These are phyloP conservation scores for Cantharis nigra DNA, from an alignment of 2,888 invertebrate species.

Conservation along the genomic window DNA sequence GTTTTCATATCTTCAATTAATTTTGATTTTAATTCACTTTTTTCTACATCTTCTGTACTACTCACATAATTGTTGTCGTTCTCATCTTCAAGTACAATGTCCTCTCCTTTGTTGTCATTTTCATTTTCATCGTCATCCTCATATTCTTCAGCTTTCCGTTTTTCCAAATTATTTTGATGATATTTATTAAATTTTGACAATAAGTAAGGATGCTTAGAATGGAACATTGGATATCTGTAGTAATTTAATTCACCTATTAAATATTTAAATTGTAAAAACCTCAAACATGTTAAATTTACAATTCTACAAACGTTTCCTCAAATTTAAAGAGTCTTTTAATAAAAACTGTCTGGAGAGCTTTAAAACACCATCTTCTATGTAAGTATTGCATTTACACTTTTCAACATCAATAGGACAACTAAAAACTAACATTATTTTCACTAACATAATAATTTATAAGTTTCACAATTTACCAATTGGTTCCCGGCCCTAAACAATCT, in stretches of 20 bases:
- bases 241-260: background rate
- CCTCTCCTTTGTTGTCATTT: background rate
- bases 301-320: background rate
- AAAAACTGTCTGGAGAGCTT: conserved; percentile 32
- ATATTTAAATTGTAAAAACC: background rate
- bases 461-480: conserved; percentile 47
- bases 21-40: background rate
- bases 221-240: background rate
- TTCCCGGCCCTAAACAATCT: conserved; percentile 55
- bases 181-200: background rate
- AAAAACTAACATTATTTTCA: conserved; percentile 29
- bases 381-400: conserved; percentile 44
- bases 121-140: conserved; percentile 4
- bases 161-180: background rate
- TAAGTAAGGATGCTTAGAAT: background rate
- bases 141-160: conserved; percentile 1
- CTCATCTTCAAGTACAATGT: background rate
- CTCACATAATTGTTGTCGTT: background rate
- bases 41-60: background rate
- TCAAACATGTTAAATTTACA: background rate
- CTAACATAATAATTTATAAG: background rate
- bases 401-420: conserved; percentile 43
- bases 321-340: background rate
- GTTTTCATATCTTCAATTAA: background rate
- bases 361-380: conserved; percentile 35